Evolutionary conservation across 1,140 invertebrate genomes (phyloP).

Genomic region (Mactra quadrangularis): DNA sequence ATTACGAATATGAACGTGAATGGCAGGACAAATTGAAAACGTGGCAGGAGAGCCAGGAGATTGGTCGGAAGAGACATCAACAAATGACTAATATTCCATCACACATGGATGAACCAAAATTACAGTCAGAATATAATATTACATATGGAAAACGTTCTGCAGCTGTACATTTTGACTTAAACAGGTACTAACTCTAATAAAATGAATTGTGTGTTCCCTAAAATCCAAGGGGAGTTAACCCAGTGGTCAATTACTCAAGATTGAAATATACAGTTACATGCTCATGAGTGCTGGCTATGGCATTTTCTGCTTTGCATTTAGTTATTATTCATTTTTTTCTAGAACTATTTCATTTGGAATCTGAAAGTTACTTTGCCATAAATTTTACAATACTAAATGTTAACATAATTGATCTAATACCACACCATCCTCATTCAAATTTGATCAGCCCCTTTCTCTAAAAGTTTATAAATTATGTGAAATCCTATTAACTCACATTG

Average conservation of each 20-base stretch:
- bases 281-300: no score
- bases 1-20: conserved; percentile 76
- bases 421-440: no score
- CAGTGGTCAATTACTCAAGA: conserved; percentile 19
- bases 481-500: no score
- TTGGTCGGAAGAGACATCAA: conserved; percentile 56
- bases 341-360: no score
- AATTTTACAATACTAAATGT: no score
- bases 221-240: neutral
- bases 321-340: no score
- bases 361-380: no score
- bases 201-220: neutral
- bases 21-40: conserved; percentile 74
- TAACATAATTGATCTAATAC: no score
- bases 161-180: conserved; percentile 34
- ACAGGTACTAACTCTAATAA: conserved; percentile 52
- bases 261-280: no score
- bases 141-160: conserved; percentile 54
- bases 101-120: conserved; percentile 39
- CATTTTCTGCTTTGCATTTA: conserved; percentile 4
- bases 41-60: conserved; percentile 72
- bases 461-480: no score
- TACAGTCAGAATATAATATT: conserved; percentile 66
- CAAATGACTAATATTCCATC: conserved; percentile 60
- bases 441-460: no score